Conservation (phyloP, 2,797 vertebrate species). For the Danio tinwini region DNA sequence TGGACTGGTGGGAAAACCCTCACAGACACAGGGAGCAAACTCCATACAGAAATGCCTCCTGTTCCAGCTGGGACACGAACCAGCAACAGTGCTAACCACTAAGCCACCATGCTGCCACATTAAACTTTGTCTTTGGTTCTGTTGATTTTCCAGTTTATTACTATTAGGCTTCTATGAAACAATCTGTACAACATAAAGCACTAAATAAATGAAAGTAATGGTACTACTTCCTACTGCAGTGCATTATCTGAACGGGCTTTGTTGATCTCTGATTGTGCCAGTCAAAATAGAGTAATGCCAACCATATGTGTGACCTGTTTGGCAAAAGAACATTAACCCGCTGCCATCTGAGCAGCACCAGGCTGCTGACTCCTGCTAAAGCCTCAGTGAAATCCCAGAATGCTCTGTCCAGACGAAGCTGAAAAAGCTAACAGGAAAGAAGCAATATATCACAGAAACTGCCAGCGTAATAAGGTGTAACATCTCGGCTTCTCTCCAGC, state of each 20-base stretch:
- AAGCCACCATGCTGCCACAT: no score
- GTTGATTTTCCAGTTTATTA: no score
- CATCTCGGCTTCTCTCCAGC: constrained; percentile 19
- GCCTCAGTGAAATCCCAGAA: constrained; percentile 29
- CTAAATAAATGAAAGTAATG: neutral
- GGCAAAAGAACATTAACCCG: constrained; percentile 30
- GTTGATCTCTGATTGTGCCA: constrained; percentile 23
- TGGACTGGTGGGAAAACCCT: no score
- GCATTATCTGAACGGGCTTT: constrained; percentile 1
- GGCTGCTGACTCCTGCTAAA: constrained; percentile 29
- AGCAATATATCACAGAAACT: constrained; percentile 19
- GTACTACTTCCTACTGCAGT: neutral
- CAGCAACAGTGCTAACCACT: no score
- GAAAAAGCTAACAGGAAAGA: constrained; percentile 37
- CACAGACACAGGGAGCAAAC: no score
- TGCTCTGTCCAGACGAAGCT: constrained; percentile 26
- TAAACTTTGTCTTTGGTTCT: no score
- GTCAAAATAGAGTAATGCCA: constrained; percentile 50
- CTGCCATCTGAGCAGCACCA: constrained; percentile 22
- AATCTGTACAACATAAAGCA: no score
- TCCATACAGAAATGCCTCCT: no score
- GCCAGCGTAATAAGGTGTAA: constrained; percentile 37
- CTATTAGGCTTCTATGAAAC: no score
- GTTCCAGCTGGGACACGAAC: no score
- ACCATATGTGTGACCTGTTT: constrained; percentile 53